Percentiles rank a stretch among this genome's conserved stretches.
Conservation (phyloP, 2,113 vertebrate species). For the Phalacrocorax pelagicus region DNA sequence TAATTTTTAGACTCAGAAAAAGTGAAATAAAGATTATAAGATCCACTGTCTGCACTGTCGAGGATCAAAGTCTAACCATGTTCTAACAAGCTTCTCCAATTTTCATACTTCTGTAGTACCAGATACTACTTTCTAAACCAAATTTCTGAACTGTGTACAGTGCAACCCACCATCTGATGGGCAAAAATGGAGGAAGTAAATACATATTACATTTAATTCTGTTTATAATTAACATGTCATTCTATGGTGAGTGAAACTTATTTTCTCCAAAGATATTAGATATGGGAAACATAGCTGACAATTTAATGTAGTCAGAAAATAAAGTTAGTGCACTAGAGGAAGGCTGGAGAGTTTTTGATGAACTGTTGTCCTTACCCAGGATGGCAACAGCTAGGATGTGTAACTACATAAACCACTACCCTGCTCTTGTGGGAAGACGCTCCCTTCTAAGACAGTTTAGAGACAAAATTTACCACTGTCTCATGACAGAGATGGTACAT, state of each 20-base stretch:
- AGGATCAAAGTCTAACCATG: not conserved
- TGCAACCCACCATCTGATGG: not conserved
- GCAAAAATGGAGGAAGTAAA: not conserved
- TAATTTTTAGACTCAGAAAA: not conserved
- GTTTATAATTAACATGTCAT: not conserved
- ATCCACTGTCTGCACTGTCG: not conserved
- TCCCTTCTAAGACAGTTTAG: not conserved
- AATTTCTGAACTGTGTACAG: not conserved
- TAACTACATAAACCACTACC: not conserved
- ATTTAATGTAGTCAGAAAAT: not conserved
- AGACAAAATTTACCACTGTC: not conserved
- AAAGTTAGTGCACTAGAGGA: not conserved
- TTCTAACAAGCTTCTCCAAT: not conserved
- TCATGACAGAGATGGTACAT: not conserved
- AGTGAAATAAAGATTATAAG: not conserved
- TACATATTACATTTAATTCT: not conserved
- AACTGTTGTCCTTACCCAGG: not conserved
- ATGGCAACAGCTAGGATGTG: not conserved
- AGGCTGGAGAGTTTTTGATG: not conserved
- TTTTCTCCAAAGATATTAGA: not conserved
- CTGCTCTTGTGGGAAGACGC: not conserved
- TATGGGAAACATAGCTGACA: not conserved
- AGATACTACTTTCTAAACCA: not conserved
- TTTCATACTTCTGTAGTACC: not conserved
- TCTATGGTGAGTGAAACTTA: conserved; percentile 2